A percentile compares a stretch with the other conserved stretches of the same genome.
Conservation (phyloP, 2,113 vertebrate genomes). For the Pluvianellus socialis region DNA sequence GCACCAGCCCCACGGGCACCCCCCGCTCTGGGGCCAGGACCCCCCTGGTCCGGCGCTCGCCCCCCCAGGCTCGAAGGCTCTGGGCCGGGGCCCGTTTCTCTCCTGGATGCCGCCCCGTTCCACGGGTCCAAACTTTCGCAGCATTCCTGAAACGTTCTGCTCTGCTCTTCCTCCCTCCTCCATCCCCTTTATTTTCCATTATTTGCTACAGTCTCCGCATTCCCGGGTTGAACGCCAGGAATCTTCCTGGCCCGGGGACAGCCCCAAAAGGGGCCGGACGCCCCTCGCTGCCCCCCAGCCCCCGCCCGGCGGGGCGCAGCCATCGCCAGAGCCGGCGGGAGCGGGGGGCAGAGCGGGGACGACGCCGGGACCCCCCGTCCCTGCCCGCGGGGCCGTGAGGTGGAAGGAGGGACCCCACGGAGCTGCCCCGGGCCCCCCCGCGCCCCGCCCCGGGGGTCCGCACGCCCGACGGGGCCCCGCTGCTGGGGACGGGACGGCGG, state of each 20-base stretch:
- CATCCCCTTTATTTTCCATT: conserved; percentile 53
- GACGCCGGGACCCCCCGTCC: neutral
- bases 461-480: neutral
- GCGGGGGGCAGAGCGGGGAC: neutral
- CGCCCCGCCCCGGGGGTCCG: neutral
- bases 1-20: neutral
- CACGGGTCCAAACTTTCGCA: neutral
- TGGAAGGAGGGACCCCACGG: fast-evolving
- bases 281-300: neutral
- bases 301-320: neutral
- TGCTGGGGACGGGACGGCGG: neutral
- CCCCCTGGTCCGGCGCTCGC: neutral
- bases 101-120: neutral
- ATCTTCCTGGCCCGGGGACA: neutral
- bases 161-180: conserved; percentile 8
- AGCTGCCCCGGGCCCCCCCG: too few species aligned
- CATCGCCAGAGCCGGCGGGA: neutral
- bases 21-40: neutral
- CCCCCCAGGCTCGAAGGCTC: neutral
- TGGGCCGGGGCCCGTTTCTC: neutral
- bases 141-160: neutral
- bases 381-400: neutral
- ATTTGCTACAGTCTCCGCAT: conserved; percentile 8
- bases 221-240: conserved; percentile 49
- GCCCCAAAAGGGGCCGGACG: neutral